Evolutionary conservation across 37 sponge, comb jelly and placozoan genomes (phyloP), one percentile per base, ranked within the genome.

Genomic region (Ephydatia muelleri): DNA sequence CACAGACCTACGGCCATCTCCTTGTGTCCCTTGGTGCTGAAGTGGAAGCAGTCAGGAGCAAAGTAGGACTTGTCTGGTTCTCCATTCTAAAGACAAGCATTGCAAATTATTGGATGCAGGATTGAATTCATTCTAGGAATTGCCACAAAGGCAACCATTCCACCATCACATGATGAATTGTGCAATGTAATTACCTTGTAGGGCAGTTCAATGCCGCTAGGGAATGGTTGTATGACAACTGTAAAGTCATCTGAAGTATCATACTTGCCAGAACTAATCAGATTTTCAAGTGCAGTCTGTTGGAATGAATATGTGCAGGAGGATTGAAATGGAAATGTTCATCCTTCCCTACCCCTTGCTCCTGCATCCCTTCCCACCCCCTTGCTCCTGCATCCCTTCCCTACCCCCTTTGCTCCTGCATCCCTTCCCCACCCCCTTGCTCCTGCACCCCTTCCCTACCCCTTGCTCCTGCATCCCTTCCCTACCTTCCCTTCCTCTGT

Each of bases 11-110:
- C 36, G 12, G 87, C 89, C 33, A 68, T 72, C n/a, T 75, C 80
- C 11, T 49, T 38, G 64, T 89, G 89, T 21, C 87, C 89, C 64
- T 81, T 85, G 26, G 31, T 64, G 38, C 83, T 89, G 73, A 93
- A 85, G 57, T 93, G 93, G 79, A 93, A 93, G 80, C 93, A 93
- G 65, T 93, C 93, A 11, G 81, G 87, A 29, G 89, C 93, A 89
- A 93, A 89, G 68, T 78, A 89, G 29, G 65, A 49, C 38, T 16
- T 64, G 35, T 89, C 85, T 22, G 80, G 79, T 13, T 78, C 36
- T 29, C 84, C 90, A 47, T 84, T 57, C 57, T 57, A 11, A 43
- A 11, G 4, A 8, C 8, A n/a, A n/a, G n/a, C n/a, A n/a, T n/a
- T n/a, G n/a, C n/a, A n/a, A 43, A 57, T 57, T 4, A 57, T 57